Evolutionary conservation across 2,113 vertebrate genomes (phyloP), one percentile per base, ranked within the genome.

Genomic region (Lagopus leucura): DNA sequence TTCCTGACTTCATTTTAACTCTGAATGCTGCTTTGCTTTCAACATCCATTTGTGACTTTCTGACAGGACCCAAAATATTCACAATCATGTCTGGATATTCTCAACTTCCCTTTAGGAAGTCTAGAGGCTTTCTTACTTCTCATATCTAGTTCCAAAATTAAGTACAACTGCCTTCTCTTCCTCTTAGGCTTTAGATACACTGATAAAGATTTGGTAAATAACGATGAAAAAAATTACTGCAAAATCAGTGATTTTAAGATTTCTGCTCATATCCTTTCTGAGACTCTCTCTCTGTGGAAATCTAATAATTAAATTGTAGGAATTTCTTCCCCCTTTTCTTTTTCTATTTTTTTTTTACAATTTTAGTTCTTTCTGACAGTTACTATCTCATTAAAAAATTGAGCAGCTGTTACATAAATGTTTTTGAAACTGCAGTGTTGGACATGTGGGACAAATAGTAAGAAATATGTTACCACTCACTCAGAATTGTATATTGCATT

Each of bases 311-410:
- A 54, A 54, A 32, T 28, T 67, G 30, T 0, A 55, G 13, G 17
- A 85, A 70, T 85, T 47, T 36, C 4, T 1, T 55, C 11, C 5
- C 10, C 0, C 2, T 28, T 8, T 4, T 11, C 3, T 3, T 0
- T 11, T 1, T 11, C 5, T 5, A 14, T 20, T 55, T n/a, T n/a
- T 57, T 55, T 55, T 57, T 54, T 54, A 14, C 18, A 17, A 28
- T 54, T 28, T 5, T 5, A 55, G 34, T 82, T 85, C 34, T 25
- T 70, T 52, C 4, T 30, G 54, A 55, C 54, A 50, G 8, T 15
- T 74, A 8, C 14, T 8, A 6, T 45, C 47, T 45, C 47, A 54
- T 54, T 58, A 65, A 47, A 94, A 89, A 81, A 3, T n/a, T 63
- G 42, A 74, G n/a, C 14, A 48, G 27, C 11, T 48, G 17, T 20